phyloP scores from a whole-genome alignment of 2,113 vertebrate species.

The Toxostoma redivivum region DNA sequence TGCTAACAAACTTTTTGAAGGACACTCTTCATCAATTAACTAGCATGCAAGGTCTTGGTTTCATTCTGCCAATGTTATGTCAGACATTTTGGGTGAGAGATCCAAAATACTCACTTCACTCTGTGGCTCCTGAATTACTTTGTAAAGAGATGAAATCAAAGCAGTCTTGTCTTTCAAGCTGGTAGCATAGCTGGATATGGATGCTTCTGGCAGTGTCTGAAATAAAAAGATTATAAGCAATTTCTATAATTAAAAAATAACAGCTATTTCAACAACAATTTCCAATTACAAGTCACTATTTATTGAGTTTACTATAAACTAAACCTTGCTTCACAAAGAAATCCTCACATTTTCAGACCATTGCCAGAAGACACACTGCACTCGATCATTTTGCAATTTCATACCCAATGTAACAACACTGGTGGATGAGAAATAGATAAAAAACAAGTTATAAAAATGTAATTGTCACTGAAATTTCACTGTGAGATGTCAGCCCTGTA shows the following conservation, averaged over 20 bases:
- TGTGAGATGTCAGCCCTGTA: not conserved
- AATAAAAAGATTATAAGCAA: constrained; percentile 22
- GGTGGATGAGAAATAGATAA: not conserved
- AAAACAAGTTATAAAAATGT: not conserved
- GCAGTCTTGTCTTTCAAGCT: constrained; percentile 87
- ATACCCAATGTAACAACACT: not conserved
- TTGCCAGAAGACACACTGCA: not conserved
- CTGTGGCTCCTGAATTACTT: constrained; percentile 94
- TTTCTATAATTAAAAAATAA: not conserved
- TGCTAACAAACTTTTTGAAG: not conserved
- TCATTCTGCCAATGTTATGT: not conserved
- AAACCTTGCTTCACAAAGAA: not conserved
- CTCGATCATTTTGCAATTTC: not conserved
- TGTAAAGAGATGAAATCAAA: constrained; percentile 95
- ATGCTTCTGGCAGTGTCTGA: constrained; percentile 92
- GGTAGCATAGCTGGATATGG: constrained; percentile 87
- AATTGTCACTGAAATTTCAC: not conserved
- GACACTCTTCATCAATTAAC: not conserved
- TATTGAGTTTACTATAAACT: not conserved
- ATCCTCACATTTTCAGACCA: not conserved
- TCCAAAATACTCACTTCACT: constrained; percentile 83
- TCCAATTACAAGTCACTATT: not conserved
- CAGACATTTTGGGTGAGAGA: not conserved
- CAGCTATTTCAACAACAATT: not conserved
- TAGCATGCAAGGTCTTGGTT: not conserved